Evolutionary conservation across 2,888 invertebrate genomes (phyloP), one percentile per base, ranked within the genome.

Genomic region (Cotesia congregata): DNA sequence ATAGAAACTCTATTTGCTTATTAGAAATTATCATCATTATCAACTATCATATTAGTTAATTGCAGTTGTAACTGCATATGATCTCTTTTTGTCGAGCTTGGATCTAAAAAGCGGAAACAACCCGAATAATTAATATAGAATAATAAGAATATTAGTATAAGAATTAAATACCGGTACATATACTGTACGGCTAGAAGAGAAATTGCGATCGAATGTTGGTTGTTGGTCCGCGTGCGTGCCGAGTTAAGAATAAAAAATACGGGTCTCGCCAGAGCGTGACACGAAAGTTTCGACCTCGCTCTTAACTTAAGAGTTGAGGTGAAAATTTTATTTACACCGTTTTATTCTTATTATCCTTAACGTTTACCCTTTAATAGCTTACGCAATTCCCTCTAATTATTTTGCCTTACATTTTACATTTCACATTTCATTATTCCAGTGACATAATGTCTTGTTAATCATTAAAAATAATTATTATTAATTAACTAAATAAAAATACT

Each of bases 201-300:
- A 78, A 78, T 75, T 78, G 62, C 72, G 72, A 72, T 78, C 72
- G 77, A 72, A 41, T 59, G 50, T 75, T 70, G 59, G 30, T 30
- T 30, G 30, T 30, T 30, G 59, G 61, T 68, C 64, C 30, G 69
- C 40, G 60, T 67, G 70, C 67, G 74, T 77, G 70, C 59, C 60
- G 15, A 59, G 38, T 62, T 50, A 74, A 68, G 62, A 60, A 64
- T n/a, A 72, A 73, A 72, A 76, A 75, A 78, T 70, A 73, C 73
- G 72, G 73, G 74, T 71, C 71, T 77, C 70, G 70, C 17, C 70
- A 50, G 67, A 77, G 77, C 77, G 74, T 74, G 70, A 77, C 77
- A 77, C 77, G 77, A 77, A 77, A 77, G 77, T 77, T 77, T 70
- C 77, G 77, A 77, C 73, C 77, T 77, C 71, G 61, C 17, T 62